phyloP scores from a whole-genome alignment of 2,113 vertebrate species.

The Psammodynastes pulverulentus region DNA sequence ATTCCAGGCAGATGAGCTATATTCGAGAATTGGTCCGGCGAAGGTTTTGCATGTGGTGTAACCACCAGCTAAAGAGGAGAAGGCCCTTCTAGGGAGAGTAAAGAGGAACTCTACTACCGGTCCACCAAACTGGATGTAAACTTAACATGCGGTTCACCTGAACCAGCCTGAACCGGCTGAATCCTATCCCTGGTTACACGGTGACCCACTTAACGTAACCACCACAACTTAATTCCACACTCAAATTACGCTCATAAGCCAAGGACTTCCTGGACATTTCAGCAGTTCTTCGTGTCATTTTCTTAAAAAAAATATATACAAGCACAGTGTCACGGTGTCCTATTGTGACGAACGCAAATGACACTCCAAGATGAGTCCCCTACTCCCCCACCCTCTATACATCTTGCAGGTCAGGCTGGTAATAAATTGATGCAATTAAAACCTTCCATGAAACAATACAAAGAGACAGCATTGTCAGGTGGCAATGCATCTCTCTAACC shows the following conservation, averaged over 20 bases:
- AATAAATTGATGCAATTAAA: not conserved
- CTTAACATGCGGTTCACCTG: too few species aligned
- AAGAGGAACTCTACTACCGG: too few species aligned
- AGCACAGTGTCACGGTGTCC: not conserved
- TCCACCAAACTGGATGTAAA: too few species aligned
- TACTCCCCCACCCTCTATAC: rapidly evolving
- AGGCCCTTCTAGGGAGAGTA: too few species aligned
- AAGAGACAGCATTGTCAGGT: not conserved
- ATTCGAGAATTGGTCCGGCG: too few species aligned
- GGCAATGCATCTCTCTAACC: not conserved
- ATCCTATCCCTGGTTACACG: too few species aligned
- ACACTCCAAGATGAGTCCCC: not conserved
- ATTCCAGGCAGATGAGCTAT: too few species aligned
- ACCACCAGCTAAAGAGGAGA: too few species aligned
- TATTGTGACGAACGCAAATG: not conserved
- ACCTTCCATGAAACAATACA: not conserved
- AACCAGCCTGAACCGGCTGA: too few species aligned
- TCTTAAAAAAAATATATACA: constrained; percentile 39
- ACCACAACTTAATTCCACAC: not conserved
- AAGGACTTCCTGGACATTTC: not conserved
- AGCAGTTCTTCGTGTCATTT: not conserved
- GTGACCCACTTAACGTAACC: not conserved
- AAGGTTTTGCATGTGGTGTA: too few species aligned
- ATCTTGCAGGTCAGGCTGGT: not conserved
- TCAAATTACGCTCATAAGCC: not conserved